phyloP scores from a whole-genome alignment of 1,140 invertebrate genomes.

The Pogonomyrmex californicus region DNA sequence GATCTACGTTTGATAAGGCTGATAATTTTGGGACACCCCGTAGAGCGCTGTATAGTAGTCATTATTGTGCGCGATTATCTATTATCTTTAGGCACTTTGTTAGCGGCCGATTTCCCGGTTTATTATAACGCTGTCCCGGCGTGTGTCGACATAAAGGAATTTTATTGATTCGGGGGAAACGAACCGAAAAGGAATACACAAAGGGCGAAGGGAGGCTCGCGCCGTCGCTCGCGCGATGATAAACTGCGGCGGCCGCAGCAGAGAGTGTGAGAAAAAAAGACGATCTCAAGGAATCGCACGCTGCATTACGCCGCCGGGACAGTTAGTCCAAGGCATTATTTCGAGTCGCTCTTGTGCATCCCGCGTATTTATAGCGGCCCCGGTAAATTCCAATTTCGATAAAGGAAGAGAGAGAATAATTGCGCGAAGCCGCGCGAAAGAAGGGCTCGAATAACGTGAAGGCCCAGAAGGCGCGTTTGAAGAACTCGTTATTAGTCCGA shows the following conservation, averaged over 20 bases:
- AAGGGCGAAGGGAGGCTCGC: conserved; percentile 60
- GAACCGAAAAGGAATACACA: conserved; percentile 61
- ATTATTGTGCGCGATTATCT: conserved; percentile 43
- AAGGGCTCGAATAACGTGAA: not conserved
- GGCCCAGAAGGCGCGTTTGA: not conserved
- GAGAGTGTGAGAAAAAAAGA: conserved; percentile 34
- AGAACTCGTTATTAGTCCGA: not conserved
- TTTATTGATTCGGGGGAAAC: conserved; percentile 62
- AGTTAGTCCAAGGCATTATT: conserved; percentile 54
- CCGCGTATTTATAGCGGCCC: conserved; percentile 42
- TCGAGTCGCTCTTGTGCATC: conserved; percentile 43
- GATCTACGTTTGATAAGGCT: conserved; percentile 1
- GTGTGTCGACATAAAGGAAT: conserved; percentile 63
- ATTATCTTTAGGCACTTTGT: conserved; percentile 61
- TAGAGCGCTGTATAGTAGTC: not conserved
- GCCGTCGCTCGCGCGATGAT: conserved; percentile 39
- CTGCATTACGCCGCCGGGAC: conserved; percentile 29
- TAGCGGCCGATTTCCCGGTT: conserved; percentile 45
- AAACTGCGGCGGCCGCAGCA: conserved; percentile 15
- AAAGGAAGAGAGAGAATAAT: conserved; percentile 35
- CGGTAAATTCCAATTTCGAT: conserved; percentile 49
- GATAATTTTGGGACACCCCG: not conserved
- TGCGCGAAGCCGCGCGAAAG: not conserved
- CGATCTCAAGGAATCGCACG: conserved; percentile 62
- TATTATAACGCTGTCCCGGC: conserved; percentile 52